Evolutionary conservation across 2,888 invertebrate genomes (phyloP).

Genomic region (Metallyticus violacea): DNA sequence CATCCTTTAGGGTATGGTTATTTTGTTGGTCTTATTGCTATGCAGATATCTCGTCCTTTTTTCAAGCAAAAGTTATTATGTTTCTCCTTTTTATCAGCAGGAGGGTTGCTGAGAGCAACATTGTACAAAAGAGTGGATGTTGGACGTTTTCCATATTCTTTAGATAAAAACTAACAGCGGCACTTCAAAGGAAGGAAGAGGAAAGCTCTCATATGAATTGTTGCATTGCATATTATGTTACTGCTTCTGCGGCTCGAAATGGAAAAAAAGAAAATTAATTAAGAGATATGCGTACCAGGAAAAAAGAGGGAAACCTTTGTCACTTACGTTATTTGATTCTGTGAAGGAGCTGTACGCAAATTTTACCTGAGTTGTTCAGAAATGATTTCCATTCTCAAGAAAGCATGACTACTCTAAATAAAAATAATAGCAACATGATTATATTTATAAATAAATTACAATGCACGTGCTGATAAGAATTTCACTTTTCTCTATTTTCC

Average conservation of each 20-base stretch:
- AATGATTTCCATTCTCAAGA: too few species aligned
- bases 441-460: too few species aligned
- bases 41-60: not conserved
- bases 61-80: not conserved
- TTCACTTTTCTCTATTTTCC: too few species aligned
- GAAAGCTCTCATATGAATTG: not conserved
- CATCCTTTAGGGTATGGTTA: not conserved
- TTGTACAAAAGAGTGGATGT: not conserved
- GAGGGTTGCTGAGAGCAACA: not conserved
- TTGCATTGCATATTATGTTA: not conserved
- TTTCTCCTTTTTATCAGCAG: not conserved
- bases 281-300: not conserved
- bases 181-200: not conserved
- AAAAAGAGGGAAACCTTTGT: not conserved
- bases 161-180: not conserved
- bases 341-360: too few species aligned
- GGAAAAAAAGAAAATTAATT: not conserved
- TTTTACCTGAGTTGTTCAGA: too few species aligned
- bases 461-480: too few species aligned
- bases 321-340: too few species aligned
- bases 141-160: not conserved
- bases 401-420: too few species aligned
- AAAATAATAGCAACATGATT: too few species aligned
- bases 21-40: not conserved
- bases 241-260: not conserved